phyloP scores from a whole-genome alignment of 2,113 vertebrate species.

The Petromus typicus region DNA sequence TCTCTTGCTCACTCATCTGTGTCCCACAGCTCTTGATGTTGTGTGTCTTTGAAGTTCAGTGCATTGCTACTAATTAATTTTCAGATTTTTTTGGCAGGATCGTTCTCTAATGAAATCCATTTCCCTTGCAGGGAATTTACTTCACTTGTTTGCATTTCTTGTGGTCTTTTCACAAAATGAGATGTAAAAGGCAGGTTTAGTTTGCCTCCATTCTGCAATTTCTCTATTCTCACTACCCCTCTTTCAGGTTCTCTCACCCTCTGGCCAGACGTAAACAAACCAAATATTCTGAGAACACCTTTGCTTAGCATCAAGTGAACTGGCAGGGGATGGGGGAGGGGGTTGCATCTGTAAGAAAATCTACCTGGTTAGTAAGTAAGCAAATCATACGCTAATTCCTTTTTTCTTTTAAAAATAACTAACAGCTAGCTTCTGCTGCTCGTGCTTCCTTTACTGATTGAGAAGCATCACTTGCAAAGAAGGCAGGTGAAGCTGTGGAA shows the following conservation, averaged over 20 bases:
- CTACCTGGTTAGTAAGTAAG: conserved; percentile 39
- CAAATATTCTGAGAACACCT: conserved; percentile 19
- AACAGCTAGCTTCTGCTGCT: background rate
- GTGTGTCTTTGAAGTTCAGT: conserved; percentile 20
- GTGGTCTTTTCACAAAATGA: conserved; percentile 50
- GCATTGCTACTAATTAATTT: conserved; percentile 80
- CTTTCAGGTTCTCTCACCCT: background rate
- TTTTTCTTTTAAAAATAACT: conserved; percentile 48
- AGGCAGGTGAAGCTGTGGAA: background rate
- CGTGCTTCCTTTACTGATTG: conserved; percentile 2
- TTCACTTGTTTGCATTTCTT: conserved; percentile 67
- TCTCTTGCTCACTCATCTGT: conserved; percentile 32
- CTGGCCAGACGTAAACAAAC: conserved; percentile 20
- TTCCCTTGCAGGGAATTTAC: conserved; percentile 58
- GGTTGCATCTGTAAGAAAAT: conserved; percentile 8
- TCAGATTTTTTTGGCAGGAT: conserved; percentile 59
- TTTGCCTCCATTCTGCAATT: conserved; percentile 47
- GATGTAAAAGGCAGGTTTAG: conserved; percentile 44
- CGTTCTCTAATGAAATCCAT: conserved; percentile 82
- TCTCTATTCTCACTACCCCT: background rate
- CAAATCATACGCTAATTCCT: conserved; percentile 12
- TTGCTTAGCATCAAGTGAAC: background rate
- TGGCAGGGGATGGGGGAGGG: too few species aligned
- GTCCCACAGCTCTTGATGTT: conserved; percentile 40
- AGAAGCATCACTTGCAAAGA: background rate